These are phyloP conservation scores for Aspidapion aeneum DNA, from an alignment of 2,888 invertebrate species.

Conservation along the genomic window DNA sequence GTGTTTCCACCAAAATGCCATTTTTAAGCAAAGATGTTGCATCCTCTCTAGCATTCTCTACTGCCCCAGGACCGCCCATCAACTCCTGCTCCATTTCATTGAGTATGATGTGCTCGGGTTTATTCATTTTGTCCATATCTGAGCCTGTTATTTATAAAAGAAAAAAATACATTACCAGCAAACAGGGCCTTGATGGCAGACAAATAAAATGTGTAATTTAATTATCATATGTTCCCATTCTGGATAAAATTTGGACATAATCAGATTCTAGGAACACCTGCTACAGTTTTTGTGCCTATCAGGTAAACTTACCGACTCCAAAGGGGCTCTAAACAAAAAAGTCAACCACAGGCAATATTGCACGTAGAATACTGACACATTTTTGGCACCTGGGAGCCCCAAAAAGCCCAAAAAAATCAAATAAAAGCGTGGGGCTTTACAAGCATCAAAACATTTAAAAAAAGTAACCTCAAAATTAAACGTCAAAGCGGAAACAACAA, in stretches of 20 bases:
- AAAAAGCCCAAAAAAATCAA: background rate
- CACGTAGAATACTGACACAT: background rate
- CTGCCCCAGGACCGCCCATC: conserved; percentile 26
- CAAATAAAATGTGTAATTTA: too few species aligned
- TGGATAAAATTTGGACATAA: too few species aligned
- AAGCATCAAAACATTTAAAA: background rate
- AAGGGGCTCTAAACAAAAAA: background rate
- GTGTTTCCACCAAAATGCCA: conserved; percentile 50
- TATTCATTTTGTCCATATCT: background rate
- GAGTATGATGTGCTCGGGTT: background rate
- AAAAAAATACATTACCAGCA: background rate
- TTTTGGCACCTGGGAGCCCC: background rate
- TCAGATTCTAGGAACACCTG: too few species aligned
- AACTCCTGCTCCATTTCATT: background rate
- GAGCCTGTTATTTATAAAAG: background rate
- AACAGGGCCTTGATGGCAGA: too few species aligned
- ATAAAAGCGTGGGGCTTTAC: background rate
- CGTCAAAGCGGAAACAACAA: too few species aligned
- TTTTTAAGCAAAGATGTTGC: conserved; percentile 48
- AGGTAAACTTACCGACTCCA: background rate
- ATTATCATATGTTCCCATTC: too few species aligned
- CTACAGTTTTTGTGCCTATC: too few species aligned
- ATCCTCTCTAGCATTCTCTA: conserved; percentile 46
- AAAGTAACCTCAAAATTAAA: background rate
- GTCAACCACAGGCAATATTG: background rate